phyloP scores from a whole-genome alignment of 2,113 vertebrate genomes.

The Percina caprodes region DNA sequence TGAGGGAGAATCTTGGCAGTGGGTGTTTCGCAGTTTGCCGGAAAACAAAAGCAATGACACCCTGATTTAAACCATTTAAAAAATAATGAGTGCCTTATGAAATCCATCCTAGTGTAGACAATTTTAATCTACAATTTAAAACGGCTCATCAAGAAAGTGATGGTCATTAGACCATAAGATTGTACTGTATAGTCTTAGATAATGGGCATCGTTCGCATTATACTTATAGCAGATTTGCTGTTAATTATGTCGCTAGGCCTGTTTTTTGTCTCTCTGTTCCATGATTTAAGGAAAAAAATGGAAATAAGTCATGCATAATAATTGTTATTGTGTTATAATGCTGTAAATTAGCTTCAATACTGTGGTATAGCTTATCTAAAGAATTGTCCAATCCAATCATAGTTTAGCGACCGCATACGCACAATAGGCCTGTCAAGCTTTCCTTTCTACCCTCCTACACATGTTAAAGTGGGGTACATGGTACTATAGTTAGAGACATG shows the following conservation, averaged over 20 bases:
- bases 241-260: conserved; percentile 10
- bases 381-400: not conserved
- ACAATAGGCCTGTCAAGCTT: not conserved
- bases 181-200: not conserved
- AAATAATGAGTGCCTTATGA: conserved; percentile 8
- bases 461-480: not conserved
- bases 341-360: not conserved
- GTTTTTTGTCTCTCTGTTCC: conserved; percentile 7
- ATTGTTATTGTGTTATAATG: not conserved
- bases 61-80: conserved; percentile 43
- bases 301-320: not conserved
- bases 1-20: conserved; percentile 24
- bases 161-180: conserved; percentile 29
- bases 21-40: conserved; percentile 4
- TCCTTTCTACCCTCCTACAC: no score
- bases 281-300: not conserved
- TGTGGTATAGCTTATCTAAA: not conserved
- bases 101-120: conserved; percentile 8
- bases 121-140: conserved; percentile 30
- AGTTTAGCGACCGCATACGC: not conserved
- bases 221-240: not conserved
- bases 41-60: conserved; percentile 40
- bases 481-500: not conserved
- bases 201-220: conserved; percentile 19
- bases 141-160: conserved; percentile 19